phyloP scores from a whole-genome alignment of 2,888 invertebrate genomes.

The Leucophenga montana region DNA sequence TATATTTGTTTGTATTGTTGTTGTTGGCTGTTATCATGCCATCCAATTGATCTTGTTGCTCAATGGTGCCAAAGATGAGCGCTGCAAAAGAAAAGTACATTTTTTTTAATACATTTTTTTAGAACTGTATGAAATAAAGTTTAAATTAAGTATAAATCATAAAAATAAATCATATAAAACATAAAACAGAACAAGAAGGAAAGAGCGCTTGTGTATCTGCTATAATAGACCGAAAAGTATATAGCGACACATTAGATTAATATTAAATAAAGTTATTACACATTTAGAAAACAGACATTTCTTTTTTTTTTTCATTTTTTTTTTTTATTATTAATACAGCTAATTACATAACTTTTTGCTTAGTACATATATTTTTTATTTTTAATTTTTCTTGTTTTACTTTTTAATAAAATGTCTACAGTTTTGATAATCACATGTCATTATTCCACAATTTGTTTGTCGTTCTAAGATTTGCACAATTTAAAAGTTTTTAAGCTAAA shows the following conservation, averaged over 20 bases:
- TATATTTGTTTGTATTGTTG: slow-evolving; percentile 49
- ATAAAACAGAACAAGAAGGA: slow-evolving; percentile 17
- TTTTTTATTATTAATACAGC: slow-evolving; percentile 42
- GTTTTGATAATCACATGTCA: slow-evolving; percentile 40
- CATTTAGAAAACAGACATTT: slow-evolving; percentile 30
- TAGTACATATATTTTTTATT: slow-evolving; percentile 49
- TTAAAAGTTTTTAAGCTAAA: slow-evolving; percentile 27
- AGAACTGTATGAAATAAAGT: no score
- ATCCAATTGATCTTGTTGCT: slow-evolving; percentile 48
- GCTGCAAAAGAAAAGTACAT: slow-evolving; percentile 30
- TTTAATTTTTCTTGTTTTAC: slow-evolving; percentile 15
- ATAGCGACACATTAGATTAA: no score
- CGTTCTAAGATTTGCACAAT: slow-evolving; percentile 22
- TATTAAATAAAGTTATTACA: slow-evolving; percentile 26
- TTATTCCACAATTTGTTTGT: slow-evolving; percentile 5
- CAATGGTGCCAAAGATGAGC: slow-evolving; percentile 41
- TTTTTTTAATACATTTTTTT: slow-evolving; percentile 3
- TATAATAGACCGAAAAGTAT: no score
- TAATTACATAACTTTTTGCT: slow-evolving; percentile 55
- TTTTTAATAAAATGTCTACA: slow-evolving; percentile 34
- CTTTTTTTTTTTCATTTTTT: slow-evolving; percentile 33
- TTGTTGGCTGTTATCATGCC: slow-evolving; percentile 45
- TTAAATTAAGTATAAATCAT: slow-evolving; percentile 28
- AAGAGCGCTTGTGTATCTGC: no score
- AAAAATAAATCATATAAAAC: slow-evolving; percentile 25